Conservation (phyloP, 2,797 vertebrate species). For the Margarornis squamiger region DNA sequence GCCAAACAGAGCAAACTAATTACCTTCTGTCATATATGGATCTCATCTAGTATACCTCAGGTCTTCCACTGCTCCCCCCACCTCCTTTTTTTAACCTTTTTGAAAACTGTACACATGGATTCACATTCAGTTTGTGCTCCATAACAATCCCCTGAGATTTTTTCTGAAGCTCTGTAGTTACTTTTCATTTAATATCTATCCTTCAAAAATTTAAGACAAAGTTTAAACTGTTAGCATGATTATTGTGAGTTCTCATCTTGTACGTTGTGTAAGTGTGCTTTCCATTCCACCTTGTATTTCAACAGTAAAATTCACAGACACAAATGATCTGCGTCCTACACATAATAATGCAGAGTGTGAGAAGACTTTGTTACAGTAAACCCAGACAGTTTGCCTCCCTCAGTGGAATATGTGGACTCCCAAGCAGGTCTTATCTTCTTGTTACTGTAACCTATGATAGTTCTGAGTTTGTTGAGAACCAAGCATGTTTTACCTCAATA, state of each 20-base stretch:
- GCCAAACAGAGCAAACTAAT: slow-evolving; percentile 22
- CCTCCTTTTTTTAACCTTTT: background rate
- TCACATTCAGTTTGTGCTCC: background rate
- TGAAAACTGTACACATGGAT: background rate
- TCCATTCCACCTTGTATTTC: background rate
- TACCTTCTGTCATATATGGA: background rate
- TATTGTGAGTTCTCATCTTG: background rate
- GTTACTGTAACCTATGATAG: background rate
- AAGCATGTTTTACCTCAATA: background rate
- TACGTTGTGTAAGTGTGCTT: background rate
- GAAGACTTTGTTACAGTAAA: background rate
- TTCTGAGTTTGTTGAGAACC: background rate
- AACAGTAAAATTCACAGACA: background rate
- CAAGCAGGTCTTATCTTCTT: background rate
- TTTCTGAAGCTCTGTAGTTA: background rate
- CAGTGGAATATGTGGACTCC: rapidly evolving
- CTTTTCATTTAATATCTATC: background rate
- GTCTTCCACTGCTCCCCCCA: background rate
- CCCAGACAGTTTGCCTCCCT: background rate
- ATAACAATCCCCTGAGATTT: background rate
- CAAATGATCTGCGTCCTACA: background rate
- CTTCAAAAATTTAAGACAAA: background rate
- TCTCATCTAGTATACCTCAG: background rate
- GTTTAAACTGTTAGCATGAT: background rate
- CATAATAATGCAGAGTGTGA: rapidly evolving